Base-by-base conservation (phyloP, 1,140 invertebrate genomes). In the Lordiphosa collinella region DNA sequence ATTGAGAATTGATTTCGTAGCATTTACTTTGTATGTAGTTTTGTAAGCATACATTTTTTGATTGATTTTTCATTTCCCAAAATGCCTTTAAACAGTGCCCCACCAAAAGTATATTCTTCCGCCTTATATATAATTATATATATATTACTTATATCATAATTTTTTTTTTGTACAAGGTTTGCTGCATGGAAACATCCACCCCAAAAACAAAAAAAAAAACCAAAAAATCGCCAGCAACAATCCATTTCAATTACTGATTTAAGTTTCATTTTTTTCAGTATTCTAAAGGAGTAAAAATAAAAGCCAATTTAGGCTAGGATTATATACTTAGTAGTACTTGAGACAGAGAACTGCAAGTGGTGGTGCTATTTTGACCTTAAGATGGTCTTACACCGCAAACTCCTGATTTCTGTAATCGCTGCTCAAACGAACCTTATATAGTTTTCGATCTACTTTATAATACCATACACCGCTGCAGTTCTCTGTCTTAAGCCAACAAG, bases 1-100 rank as follows among this genome's bases (percentile, higher is more conserved):
- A 72, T 74, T 59, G 52, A 76, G 46, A 67, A 52, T 70, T 75
- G 53, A 70, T 66, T 41, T 53, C 59, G 70, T 79, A 79, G 75
- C 47, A 43, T 54, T 54, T 54, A 56, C 50, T 41, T 60, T 29
- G 25, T 29, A 29, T 29, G 25, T 29, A 29, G 25, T 29, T 29
- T 29, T 29, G 6, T 29, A 29, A 29, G 25, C 25, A 29, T 29
- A 29, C 25, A 29, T 60, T 51, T 61, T 67, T 13, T 11, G 11
- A 53, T 47, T 40, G 18, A 66, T 66, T 66, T 66, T 38, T 37
- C 35, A 43, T 74, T 60, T 61, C 60, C 41, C 38, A 29, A 29
- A 63, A 72, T 73, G 57, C 56, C 73, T 53, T 67, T 51, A 29
- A 29, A 29, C 25, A 29, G 25, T 29, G 25, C 25, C 25, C 36